Conservation (phyloP, 2,888 invertebrate species). For the Zelleria hepariella region DNA sequence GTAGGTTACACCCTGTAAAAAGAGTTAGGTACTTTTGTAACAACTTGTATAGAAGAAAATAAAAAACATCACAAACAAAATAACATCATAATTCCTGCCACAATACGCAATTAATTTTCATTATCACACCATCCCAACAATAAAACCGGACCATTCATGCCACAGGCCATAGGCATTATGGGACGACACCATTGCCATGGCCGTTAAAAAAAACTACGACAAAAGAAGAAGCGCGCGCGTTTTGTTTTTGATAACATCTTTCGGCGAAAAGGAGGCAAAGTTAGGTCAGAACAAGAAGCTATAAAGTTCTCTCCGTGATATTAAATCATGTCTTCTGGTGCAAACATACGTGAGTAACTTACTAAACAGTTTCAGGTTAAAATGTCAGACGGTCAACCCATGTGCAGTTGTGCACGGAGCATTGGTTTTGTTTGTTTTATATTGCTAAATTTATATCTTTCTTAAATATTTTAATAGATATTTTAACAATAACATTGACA, state of each 20-base stretch:
- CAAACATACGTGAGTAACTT: constrained; percentile 27
- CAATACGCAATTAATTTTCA: constrained; percentile 19
- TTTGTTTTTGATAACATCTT: constrained; percentile 13
- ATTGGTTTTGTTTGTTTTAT: too few species aligned
- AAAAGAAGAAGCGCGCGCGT: neutral
- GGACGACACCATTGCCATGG: constrained; percentile 10
- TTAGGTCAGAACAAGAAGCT: neutral
- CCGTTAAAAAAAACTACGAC: neutral
- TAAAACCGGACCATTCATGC: constrained; percentile 17
- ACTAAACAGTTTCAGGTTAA: constrained; percentile 16
- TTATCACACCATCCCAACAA: constrained; percentile 22
- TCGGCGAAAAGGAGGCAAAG: constrained; percentile 11
- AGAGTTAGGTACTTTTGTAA: too few species aligned
- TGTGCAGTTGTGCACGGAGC: too few species aligned
- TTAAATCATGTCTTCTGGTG: constrained; percentile 15
- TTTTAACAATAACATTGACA: too few species aligned
- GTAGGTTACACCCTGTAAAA: too few species aligned
- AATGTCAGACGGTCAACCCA: neutral
- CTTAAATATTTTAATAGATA: too few species aligned
- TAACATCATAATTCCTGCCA: neutral
- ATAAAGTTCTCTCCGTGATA: neutral
- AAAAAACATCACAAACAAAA: neutral
- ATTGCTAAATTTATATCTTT: too few species aligned
- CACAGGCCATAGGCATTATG: neutral
- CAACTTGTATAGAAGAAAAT: too few species aligned